phyloP scores from a whole-genome alignment of 2,113 vertebrate species.

The Aphyosemion australe region DNA sequence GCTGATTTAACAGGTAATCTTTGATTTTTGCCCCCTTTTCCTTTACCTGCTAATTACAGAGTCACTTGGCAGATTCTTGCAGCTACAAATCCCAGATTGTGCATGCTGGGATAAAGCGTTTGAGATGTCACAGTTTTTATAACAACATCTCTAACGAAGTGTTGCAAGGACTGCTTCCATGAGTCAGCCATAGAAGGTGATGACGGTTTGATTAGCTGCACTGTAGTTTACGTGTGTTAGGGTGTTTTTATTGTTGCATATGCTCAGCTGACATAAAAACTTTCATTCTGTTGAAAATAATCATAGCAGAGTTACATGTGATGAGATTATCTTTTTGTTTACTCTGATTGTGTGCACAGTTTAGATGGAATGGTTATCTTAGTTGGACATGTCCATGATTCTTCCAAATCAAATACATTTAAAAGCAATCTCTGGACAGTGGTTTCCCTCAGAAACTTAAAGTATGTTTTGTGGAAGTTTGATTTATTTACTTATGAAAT shows the following conservation, averaged over 20 bases:
- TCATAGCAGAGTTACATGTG: not conserved
- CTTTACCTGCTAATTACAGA: constrained; percentile 1
- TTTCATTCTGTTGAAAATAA: no score
- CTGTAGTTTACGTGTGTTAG: no score
- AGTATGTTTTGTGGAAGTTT: constrained; percentile 11
- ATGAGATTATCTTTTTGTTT: not conserved
- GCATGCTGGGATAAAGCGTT: constrained; percentile 17
- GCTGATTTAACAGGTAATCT: no score
- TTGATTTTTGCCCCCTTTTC: not conserved
- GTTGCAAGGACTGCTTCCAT: not conserved
- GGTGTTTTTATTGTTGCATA: no score
- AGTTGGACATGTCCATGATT: no score
- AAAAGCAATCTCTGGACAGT: not conserved
- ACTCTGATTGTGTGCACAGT: not conserved
- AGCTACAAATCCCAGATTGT: not conserved
- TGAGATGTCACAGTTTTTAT: constrained; percentile 35
- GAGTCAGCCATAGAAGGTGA: not conserved
- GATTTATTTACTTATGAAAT: constrained; percentile 17
- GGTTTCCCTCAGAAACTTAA: constrained; percentile 19
- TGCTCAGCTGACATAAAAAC: no score
- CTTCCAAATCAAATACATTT: no score
- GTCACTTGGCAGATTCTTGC: constrained; percentile 11
- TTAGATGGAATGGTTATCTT: not conserved
- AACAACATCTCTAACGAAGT: constrained; percentile 7
- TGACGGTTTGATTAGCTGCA: not conserved